Conservation (phyloP, 2,797 vertebrate genomes). For the Pristis pectinata region DNA sequence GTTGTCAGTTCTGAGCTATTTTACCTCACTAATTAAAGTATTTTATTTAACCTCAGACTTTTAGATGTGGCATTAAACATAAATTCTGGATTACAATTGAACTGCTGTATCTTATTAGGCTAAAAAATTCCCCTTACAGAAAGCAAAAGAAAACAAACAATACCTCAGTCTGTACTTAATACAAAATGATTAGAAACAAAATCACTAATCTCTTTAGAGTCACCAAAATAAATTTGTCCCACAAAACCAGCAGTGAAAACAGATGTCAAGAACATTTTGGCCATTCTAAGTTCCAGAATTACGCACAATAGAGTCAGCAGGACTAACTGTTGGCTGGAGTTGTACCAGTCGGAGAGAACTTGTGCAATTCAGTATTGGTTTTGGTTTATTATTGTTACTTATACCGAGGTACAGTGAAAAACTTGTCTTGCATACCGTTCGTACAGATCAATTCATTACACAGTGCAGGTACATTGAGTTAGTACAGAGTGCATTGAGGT, state of each 20-base stretch:
- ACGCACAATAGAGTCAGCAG: neutral
- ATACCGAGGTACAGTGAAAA: too few relatives aligned
- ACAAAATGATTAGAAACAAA: constrained; percentile 28
- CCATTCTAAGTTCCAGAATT: neutral
- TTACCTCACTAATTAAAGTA: neutral
- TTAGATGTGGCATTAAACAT: constrained; percentile 1
- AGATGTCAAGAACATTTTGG: constrained; percentile 8
- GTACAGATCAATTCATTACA: too few relatives aligned
- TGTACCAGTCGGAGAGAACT: neutral
- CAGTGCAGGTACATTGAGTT: too few relatives aligned
- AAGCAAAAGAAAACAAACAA: constrained; percentile 19
- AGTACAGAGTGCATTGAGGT: too few relatives aligned
- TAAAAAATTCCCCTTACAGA: constrained; percentile 24
- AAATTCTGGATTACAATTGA: constrained; percentile 14
- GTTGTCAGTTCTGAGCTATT: neutral
- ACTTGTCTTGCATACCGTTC: too few relatives aligned
- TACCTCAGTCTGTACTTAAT: neutral
- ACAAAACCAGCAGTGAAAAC: constrained; percentile 24
- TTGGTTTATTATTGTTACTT: too few relatives aligned
- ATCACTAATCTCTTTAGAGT: constrained; percentile 10
- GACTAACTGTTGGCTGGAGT: neutral
- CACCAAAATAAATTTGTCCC: neutral
- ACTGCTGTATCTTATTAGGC: constrained; percentile 32
- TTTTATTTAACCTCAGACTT: neutral
- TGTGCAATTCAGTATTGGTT: too few relatives aligned